phyloP scores from a whole-genome alignment of 2,113 vertebrate species.

The Polypterus bichir region DNA sequence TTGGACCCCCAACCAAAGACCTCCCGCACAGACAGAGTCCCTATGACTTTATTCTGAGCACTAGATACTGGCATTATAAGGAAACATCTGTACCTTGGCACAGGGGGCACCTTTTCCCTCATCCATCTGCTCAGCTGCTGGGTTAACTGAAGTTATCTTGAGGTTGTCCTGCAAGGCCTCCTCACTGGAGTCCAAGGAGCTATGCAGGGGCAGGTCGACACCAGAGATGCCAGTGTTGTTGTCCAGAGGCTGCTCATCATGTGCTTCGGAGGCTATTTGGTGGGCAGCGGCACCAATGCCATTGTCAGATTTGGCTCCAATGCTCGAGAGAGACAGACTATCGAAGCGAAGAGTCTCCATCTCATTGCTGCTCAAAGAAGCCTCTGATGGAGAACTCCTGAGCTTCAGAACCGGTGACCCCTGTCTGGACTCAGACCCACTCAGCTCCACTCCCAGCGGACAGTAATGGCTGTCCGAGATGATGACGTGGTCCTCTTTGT shows the following conservation, averaged over 20 bases:
- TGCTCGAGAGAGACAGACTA: conserved; percentile 8
- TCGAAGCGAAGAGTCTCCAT: not conserved
- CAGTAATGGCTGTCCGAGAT: conserved; percentile 93
- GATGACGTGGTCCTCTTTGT: conserved; percentile 96
- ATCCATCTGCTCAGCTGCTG: conserved; percentile 36
- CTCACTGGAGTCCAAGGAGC: conserved; percentile 46
- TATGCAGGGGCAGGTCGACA: conserved; percentile 33
- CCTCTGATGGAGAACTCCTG: conserved; percentile 38
- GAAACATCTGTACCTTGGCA: conserved; percentile 34
- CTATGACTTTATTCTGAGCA: too few species aligned
- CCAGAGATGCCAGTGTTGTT: conserved; percentile 10
- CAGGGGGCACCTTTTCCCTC: conserved; percentile 25
- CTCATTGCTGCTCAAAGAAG: conserved; percentile 24
- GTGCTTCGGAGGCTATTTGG: conserved; percentile 16
- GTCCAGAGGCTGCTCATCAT: conserved; percentile 4
- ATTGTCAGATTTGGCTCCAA: too few species aligned
- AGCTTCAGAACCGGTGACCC: conserved; percentile 10
- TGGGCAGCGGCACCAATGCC: conserved; percentile 13
- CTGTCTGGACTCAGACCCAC: conserved; percentile 38
- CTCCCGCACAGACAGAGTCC: too few species aligned
- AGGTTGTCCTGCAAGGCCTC: conserved; percentile 61
- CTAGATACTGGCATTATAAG: too few species aligned
- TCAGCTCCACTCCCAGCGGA: conserved; percentile 60
- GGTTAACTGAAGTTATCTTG: conserved; percentile 48
- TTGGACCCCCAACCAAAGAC: too few species aligned